These are phyloP conservation scores for Pogonomyrmex californicus DNA, from an alignment of 1,140 invertebrate genomes.

Conservation along the genomic window DNA sequence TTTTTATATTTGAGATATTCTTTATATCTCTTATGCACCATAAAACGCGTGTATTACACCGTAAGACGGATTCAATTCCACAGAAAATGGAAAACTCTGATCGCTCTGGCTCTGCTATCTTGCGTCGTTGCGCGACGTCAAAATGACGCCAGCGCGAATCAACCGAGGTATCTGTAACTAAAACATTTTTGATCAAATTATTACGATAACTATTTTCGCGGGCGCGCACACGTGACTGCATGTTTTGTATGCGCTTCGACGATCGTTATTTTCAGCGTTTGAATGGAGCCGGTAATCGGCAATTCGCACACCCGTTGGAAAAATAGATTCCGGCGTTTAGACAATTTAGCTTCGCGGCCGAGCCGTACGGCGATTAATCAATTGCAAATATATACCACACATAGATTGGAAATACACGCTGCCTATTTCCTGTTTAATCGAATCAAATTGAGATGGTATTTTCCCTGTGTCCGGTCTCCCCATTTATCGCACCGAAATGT, in stretches of 20 bases:
- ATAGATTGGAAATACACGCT: constrained; percentile 63
- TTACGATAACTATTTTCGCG: background rate
- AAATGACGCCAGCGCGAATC: background rate
- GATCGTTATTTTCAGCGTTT: constrained; percentile 41
- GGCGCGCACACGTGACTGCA: background rate
- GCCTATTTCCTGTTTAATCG: constrained; percentile 64
- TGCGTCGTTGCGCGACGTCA: background rate
- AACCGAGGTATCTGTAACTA: background rate
- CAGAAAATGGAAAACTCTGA: constrained; percentile 8
- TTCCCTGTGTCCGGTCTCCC: constrained; percentile 57
- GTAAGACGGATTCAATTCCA: background rate
- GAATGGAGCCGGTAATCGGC: constrained; percentile 22
- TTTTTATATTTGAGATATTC: constrained; percentile 39
- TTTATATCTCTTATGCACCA: constrained; percentile 7
- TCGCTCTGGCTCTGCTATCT: background rate
- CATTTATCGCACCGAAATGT: constrained; percentile 60
- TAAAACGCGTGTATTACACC: constrained; percentile 29
- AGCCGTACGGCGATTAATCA: constrained; percentile 53
- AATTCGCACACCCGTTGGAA: constrained; percentile 53
- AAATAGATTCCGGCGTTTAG: constrained; percentile 65
- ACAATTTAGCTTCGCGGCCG: constrained; percentile 50
- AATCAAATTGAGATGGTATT: constrained; percentile 65
- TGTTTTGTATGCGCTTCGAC: constrained; percentile 24
- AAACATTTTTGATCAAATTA: constrained; percentile 36
- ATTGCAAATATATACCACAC: constrained; percentile 56